A percentile compares a stretch with the other conserved stretches of the same genome.
These are phyloP conservation scores for Neoarius graeffei DNA, from an alignment of 2,113 vertebrate species.

Conservation along the genomic window DNA sequence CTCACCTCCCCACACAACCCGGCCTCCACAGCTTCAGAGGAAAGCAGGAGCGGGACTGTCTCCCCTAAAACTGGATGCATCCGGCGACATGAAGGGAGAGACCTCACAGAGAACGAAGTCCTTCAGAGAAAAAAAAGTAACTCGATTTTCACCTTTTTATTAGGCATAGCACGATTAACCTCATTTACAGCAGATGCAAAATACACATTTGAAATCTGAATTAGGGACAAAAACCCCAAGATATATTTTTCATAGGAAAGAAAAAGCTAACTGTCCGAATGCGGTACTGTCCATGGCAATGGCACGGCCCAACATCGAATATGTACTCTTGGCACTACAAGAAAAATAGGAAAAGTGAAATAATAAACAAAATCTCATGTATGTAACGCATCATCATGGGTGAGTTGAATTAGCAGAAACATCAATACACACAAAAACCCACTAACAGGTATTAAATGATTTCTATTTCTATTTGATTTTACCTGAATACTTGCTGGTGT, in stretches of 20 bases:
- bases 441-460: not conserved
- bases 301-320: conserved; percentile 12
- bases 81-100: conserved; percentile 66
- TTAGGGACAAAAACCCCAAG: not conserved
- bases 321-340: conserved; percentile 20
- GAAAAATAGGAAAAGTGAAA: not conserved
- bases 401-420: not conserved
- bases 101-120: conserved; percentile 53
- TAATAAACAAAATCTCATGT: not conserved
- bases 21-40: conserved; percentile 64
- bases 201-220: not conserved
- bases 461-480: not conserved
- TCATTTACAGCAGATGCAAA: not conserved
- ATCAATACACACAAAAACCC: not conserved
- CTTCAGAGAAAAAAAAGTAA: conserved; percentile 47
- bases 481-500: conserved; percentile 63
- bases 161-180: not conserved
- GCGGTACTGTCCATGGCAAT: conserved; percentile 35
- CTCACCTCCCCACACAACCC: conserved; percentile 73
- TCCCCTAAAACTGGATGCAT: conserved; percentile 74
- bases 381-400: not conserved
- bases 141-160: not conserved
- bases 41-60: conserved; percentile 69
- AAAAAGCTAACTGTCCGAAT: conserved; percentile 32
- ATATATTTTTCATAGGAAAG: not conserved